These are phyloP conservation scores for Epinephelus coioides DNA, from an alignment of 2,797 vertebrate genomes.

Conservation along the genomic window DNA sequence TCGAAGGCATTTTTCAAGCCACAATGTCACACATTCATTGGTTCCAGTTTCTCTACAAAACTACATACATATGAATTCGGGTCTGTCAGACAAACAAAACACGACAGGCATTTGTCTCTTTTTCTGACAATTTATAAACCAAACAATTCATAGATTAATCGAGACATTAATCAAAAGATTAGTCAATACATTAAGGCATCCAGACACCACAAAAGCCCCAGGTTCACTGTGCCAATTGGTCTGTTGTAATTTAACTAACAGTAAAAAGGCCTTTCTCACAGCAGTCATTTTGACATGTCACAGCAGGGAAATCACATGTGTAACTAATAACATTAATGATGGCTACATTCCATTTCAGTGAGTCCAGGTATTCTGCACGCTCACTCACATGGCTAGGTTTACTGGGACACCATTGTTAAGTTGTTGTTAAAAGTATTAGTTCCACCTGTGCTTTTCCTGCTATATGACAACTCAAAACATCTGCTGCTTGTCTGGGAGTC, in stretches of 20 bases:
- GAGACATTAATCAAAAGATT: not conserved
- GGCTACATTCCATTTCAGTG: slow-evolving; percentile 1
- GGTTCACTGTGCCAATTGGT: slow-evolving; percentile 3
- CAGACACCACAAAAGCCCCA: not conserved
- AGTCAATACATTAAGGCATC: not conserved
- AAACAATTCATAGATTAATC: not conserved
- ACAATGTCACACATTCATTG: not conserved
- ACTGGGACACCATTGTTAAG: not conserved
- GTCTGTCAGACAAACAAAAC: not conserved
- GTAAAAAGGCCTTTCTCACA: not conserved
- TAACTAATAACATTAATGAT: slow-evolving; percentile 2
- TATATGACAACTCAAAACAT: not conserved
- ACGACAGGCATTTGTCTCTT: not conserved
- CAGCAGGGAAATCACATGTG: not conserved
- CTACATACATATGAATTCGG: not conserved
- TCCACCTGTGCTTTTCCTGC: slow-evolving; percentile 4
- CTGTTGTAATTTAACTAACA: not conserved
- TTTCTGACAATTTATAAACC: not conserved
- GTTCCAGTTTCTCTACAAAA: not conserved
- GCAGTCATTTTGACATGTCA: slow-evolving; percentile 1
- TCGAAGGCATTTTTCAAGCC: not conserved
- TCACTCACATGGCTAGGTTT: not conserved
- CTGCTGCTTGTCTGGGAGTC: not conserved
- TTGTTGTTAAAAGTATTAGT: not conserved
- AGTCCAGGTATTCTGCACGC: not conserved